These are phyloP conservation scores for Macquaria ambigua DNA, from an alignment of 2,113 vertebrate species.

Conservation along the genomic window DNA sequence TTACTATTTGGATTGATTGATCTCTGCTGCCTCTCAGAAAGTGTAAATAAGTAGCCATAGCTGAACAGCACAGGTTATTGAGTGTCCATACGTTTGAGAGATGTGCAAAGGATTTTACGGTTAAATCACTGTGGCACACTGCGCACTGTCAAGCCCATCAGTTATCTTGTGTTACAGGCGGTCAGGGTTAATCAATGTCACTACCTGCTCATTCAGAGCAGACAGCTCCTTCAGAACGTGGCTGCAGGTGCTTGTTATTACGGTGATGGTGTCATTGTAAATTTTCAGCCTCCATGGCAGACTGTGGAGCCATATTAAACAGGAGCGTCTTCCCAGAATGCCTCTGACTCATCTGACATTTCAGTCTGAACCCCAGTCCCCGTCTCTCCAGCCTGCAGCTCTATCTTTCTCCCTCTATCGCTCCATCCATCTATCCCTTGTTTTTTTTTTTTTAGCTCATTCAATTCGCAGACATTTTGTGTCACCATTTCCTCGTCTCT, in stretches of 20 bases:
- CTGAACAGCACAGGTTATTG: conserved; percentile 39
- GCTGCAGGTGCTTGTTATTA: conserved; percentile 77
- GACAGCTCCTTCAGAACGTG: conserved; percentile 59
- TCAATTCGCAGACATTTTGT: conserved; percentile 37
- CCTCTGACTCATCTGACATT: conserved; percentile 85
- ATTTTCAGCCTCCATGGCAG: conserved; percentile 61
- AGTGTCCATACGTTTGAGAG: conserved; percentile 27
- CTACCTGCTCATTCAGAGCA: conserved; percentile 40
- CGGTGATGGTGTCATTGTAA: conserved; percentile 67
- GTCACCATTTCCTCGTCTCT: conserved; percentile 39
- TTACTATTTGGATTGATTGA: conserved; percentile 14
- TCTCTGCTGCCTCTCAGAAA: conserved; percentile 26
- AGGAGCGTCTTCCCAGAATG: conserved; percentile 69
- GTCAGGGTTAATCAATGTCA: conserved; percentile 77
- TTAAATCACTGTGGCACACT: conserved; percentile 40
- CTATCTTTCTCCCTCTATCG: conserved; percentile 22
- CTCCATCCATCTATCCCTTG: conserved; percentile 47
- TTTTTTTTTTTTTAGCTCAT: conserved; percentile 20
- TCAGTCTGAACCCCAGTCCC: conserved; percentile 54
- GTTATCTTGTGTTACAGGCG: conserved; percentile 57
- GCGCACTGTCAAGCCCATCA: conserved; percentile 43
- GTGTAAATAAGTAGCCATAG: conserved; percentile 34
- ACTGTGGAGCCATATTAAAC: conserved; percentile 72
- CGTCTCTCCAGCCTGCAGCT: conserved; percentile 52
- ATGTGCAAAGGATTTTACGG: conserved; percentile 44